Percentiles rank a stretch among this genome's conserved stretches.
These are phyloP conservation scores for Danionella cerebrum DNA, from an alignment of 2,113 vertebrate genomes.

Conservation along the genomic window DNA sequence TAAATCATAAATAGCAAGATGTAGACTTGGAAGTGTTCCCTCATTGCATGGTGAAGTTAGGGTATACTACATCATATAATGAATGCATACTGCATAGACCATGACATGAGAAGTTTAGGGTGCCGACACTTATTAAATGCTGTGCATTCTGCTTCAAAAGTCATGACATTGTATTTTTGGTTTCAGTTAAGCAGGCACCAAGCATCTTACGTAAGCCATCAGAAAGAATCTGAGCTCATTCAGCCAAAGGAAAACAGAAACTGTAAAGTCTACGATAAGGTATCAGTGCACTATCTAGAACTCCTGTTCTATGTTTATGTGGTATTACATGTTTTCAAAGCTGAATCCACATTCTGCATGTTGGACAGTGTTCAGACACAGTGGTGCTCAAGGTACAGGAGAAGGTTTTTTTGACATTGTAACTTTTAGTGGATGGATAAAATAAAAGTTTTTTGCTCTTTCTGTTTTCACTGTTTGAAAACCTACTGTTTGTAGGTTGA, in stretches of 20 bases:
- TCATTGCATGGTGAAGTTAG: background rate
- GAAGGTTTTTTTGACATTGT: too few species aligned
- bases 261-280: background rate
- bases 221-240: background rate
- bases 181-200: constrained; percentile 19
- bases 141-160: background rate
- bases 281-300: background rate
- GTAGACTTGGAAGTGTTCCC: constrained; percentile 29
- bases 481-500: too few species aligned
- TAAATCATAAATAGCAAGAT: too few species aligned
- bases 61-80: too few species aligned
- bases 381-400: too few species aligned
- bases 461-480: too few species aligned
- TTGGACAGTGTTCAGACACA: background rate
- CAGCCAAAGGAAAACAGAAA: background rate
- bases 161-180: constrained; percentile 3
- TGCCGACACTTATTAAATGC: background rate
- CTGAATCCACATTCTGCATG: background rate
- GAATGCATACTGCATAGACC: too few species aligned
- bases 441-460: too few species aligned
- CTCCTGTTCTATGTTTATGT: background rate
- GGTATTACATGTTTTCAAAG: background rate
- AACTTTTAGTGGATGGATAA: too few species aligned
- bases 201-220: background rate
- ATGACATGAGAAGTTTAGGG: too few species aligned